Base-by-base conservation (phyloP, 2,113 vertebrate genomes). In the Thunnus thynnus region DNA sequence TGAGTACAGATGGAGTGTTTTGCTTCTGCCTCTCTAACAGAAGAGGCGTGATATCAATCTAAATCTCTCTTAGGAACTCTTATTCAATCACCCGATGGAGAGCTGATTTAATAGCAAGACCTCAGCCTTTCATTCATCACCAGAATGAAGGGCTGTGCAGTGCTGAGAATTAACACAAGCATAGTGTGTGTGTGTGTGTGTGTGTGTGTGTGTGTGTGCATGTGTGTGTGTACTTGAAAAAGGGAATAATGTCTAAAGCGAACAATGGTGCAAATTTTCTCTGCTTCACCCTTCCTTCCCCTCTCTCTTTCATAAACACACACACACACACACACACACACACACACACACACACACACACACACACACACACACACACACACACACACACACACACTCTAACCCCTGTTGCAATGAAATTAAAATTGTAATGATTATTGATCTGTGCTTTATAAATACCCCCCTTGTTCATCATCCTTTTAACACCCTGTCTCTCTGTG, bases 341-440 rank as follows among this genome's bases (percentile, higher is more conserved):
- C 46, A 67, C 68, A 50, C 54, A 51, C 7, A 1, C 4, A 76
- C 51, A 70, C 30, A 51, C 25, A 36, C 36, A 72, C 46, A 67
- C 68, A 68, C 52, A 72, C 46, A 67, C 68, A 68, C 52, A 76
- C 51, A 70, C 30, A 51, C 25, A 36, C 36, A 47, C 17, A 60
- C 51, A 67, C 52, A 58, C 77, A 69, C 58, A 57, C 46, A 47
- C 70, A 50, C 54, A 51, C 6, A 1, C 4, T 1, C 27, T 3
- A 51, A 78, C 50, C 47, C 1, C 22, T 12, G 41, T 48, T 66
- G 66, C 73, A 76, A 58, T 8, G 0, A 78, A 79, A 81, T 84
- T 72, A 72, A 80, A 90, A 82, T 25, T 20, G 14, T 86, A 88
- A 89, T 82, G 80, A 73, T 66, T 85, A 92, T 89, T 88, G 86